A percentile compares a stretch with the other conserved stretches of the same genome.
Conservation (phyloP, 2,888 invertebrate species). For the Apodemia zela region DNA sequence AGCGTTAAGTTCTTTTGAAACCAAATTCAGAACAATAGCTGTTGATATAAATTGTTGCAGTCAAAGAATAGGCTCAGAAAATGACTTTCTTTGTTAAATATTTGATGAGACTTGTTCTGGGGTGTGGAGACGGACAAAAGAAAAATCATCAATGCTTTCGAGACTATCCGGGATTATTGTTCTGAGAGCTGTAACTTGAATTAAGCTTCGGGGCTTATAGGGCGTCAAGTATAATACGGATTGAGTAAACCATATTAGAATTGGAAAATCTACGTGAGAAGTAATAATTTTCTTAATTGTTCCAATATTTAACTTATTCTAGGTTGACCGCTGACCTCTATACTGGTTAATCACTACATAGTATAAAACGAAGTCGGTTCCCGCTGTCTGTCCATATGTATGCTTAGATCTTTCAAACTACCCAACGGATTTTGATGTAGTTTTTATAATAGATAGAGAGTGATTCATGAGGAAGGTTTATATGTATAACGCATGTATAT, state of each 20-base stretch:
- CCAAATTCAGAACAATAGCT: not conserved
- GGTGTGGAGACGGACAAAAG: not conserved
- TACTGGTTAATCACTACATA: too few relatives aligned
- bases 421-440: too few relatives aligned
- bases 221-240: not conserved
- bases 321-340: too few relatives aligned
- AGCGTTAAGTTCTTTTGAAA: not conserved
- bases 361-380: too few relatives aligned
- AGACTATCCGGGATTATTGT: conserved; percentile 3
- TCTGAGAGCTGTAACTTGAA: not conserved
- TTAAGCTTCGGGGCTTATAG: not conserved
- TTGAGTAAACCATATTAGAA: not conserved
- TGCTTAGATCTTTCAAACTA: too few relatives aligned
- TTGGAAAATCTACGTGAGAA: too few relatives aligned
- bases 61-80: not conserved
- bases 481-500: too few relatives aligned
- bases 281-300: too few relatives aligned
- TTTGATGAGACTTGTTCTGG: conserved; percentile 5
- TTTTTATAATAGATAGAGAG: too few relatives aligned
- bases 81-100: conserved; percentile 4
- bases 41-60: conserved; percentile 1
- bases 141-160: not conserved
- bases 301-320: too few relatives aligned
- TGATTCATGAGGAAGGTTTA: too few relatives aligned
- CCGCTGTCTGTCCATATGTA: too few relatives aligned